Evolutionary conservation across 2,888 invertebrate genomes (phyloP).

Genomic region (Ormyrus thymus): DNA sequence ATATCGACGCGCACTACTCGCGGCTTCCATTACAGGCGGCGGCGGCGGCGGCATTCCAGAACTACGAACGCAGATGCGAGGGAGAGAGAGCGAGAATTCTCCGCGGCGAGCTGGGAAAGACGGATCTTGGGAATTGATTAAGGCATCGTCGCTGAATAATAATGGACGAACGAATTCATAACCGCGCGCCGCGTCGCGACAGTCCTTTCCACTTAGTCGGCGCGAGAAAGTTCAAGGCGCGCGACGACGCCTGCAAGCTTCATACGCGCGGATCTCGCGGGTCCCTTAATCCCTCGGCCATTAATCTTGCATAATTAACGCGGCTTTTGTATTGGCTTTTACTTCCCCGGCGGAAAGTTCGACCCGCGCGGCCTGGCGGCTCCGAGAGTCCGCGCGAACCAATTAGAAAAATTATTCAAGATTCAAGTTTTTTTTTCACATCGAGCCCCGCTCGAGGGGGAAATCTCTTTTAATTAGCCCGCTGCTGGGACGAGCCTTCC

Average conservation of each 20-base stretch:
- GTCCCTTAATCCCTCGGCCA: slow-evolving; percentile 39
- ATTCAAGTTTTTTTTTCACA: slow-evolving; percentile 25
- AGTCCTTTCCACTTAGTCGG: slow-evolving; percentile 12
- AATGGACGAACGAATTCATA: slow-evolving; percentile 46
- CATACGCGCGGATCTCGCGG: slow-evolving; percentile 6
- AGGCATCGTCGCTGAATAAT: slow-evolving; percentile 40
- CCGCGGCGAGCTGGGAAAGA: slow-evolving; percentile 1
- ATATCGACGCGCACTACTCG: slow-evolving; percentile 25
- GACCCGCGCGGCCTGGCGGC: background rate
- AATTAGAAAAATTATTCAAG: slow-evolving; percentile 50
- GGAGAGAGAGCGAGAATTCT: background rate
- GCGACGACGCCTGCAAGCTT: background rate
- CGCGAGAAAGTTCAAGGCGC: slow-evolving; percentile 24
- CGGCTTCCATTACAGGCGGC: background rate
- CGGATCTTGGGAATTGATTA: slow-evolving; percentile 46
- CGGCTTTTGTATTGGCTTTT: slow-evolving; percentile 28
- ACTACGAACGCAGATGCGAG: background rate
- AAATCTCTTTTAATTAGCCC: slow-evolving; percentile 40
- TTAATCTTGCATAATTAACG: slow-evolving; percentile 55
- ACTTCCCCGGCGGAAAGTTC: background rate
- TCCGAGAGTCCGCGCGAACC: background rate
- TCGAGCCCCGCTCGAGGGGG: background rate
- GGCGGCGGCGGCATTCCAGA: background rate
- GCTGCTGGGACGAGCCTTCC: slow-evolving; percentile 4
- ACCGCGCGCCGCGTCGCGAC: background rate